These are phyloP conservation scores for Charaxes varanes DNA, from an alignment of 1,140 invertebrate genomes.

Conservation along the genomic window DNA sequence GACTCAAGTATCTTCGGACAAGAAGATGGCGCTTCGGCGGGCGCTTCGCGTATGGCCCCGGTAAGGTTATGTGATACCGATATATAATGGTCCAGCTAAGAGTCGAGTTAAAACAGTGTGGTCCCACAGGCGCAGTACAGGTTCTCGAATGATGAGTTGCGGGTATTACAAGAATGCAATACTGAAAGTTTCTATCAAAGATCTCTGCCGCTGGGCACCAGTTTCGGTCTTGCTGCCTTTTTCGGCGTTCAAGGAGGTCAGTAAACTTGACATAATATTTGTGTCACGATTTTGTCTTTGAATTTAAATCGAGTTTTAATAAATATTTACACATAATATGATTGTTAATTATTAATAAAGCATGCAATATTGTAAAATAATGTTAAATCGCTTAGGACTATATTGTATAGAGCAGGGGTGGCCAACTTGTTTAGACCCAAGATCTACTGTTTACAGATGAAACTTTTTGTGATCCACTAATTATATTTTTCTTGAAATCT, in stretches of 20 bases:
- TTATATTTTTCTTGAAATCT: no score
- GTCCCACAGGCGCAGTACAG: conserved; percentile 73
- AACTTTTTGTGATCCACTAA: no score
- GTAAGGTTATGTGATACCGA: conserved; percentile 35
- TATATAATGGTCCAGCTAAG: neutral
- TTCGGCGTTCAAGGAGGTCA: conserved; percentile 77
- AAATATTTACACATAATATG: no score
- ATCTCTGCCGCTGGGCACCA: conserved; percentile 78
- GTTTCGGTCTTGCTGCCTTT: conserved; percentile 76
- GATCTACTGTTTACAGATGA: no score
- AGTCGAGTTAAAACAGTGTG: conserved; percentile 17
- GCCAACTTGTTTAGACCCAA: no score
- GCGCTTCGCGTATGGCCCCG: conserved; percentile 15
- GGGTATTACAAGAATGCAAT: conserved; percentile 82
- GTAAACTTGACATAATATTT: no score
- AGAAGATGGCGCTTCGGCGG: conserved; percentile 22
- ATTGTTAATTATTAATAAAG: no score
- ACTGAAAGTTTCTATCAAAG: conserved; percentile 82
- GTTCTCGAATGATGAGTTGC: conserved; percentile 78
- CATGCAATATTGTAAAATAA: no score
- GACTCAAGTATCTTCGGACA: conserved; percentile 34
- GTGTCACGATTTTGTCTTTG: no score
- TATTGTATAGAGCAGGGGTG: no score
- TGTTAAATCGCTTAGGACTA: no score
- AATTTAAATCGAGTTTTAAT: no score